Conservation (phyloP, 1,140 invertebrate species). For the Hypsibius dujardini region DNA sequence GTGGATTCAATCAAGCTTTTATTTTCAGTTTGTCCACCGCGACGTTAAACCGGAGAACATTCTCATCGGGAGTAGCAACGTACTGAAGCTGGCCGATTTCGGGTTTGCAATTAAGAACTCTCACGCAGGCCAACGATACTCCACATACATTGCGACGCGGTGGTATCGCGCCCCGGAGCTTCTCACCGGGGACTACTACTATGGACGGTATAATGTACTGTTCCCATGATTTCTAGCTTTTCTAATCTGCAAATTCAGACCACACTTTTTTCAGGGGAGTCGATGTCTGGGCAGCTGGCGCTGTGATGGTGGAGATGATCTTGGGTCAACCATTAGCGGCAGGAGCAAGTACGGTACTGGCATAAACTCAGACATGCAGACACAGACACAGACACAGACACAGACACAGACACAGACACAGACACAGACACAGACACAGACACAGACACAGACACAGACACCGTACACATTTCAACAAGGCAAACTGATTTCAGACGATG, state of each 20-base stretch:
- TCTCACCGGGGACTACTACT: constrained; percentile 72
- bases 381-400: too few relatives aligned
- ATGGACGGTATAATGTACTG: constrained; percentile 35
- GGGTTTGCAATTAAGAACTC: constrained; percentile 34
- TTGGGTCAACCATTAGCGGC: constrained; percentile 3
- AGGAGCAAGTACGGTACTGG: neutral
- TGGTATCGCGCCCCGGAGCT: constrained; percentile 92
- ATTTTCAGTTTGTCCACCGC: constrained; percentile 56
- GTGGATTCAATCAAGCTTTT: constrained; percentile 16
- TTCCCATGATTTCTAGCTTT: neutral
- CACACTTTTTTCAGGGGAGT: neutral
- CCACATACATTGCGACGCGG: constrained; percentile 42
- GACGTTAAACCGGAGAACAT: constrained; percentile 99
- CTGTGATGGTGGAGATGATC: constrained; percentile 11
- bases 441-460: too few relatives aligned
- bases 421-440: too few relatives aligned
- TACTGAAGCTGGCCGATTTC: constrained; percentile 42
- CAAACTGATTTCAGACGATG: neutral
- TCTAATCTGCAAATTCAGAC: too few relatives aligned
- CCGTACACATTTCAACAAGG: too few relatives aligned
- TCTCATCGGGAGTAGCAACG: constrained; percentile 87
- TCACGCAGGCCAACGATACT: constrained; percentile 19
- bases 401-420: too few relatives aligned
- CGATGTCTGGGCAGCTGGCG: constrained; percentile 12
- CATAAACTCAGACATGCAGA: too few relatives aligned